Evolutionary conservation across 2,888 invertebrate species (phyloP), one percentile per base, ranked within the genome.

Genomic region (Drosophila kanekoi): DNA sequence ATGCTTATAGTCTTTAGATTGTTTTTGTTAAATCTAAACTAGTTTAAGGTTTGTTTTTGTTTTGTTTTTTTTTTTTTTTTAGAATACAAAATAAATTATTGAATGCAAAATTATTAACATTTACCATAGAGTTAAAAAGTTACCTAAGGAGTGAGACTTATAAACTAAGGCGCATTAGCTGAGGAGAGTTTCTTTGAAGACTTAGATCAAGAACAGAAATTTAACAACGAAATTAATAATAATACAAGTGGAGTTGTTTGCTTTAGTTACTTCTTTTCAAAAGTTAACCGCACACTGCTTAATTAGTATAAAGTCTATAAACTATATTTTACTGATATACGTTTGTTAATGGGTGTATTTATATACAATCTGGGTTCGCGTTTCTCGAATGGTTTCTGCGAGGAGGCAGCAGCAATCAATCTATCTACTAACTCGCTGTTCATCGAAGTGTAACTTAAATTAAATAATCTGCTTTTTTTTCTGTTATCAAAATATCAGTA

Each of bases 51-150:
- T 57, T 38, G 41, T 10, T 47, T 47, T 47, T 52, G 33, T 54
- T 72, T 57, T 58, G 63, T 45, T 10, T 47, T 47, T 47, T 52
- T 38, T 54, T 72, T 57, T 58, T 65, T 69, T 79, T 77, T 72
- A 74, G 57, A 73, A 72, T 89, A 85, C 79, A 87, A 75, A 87
- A 85, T 85, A 89, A 86, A 87, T 89, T 84, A 89, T 74, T 63
- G 70, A 86, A 86, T 88, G 87, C 64, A 81, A 88, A 78, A 89
- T 72, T 72, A 54, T 62, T 75, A 89, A 79, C 74, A 87, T 67
- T 67, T 80, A 86, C 56, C 68, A 68, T 75, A 60, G 3, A 58
- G 40, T 63, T 66, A 63, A 60, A 40, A 33, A 52, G 72, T 72
- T 56, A 63, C 78, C 75, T 76, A 76, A 33, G 14, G 33, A 48